These are phyloP conservation scores for Lagenorhynchus albirostris DNA, from an alignment of 2,113 vertebrate genomes.

Conservation along the genomic window DNA sequence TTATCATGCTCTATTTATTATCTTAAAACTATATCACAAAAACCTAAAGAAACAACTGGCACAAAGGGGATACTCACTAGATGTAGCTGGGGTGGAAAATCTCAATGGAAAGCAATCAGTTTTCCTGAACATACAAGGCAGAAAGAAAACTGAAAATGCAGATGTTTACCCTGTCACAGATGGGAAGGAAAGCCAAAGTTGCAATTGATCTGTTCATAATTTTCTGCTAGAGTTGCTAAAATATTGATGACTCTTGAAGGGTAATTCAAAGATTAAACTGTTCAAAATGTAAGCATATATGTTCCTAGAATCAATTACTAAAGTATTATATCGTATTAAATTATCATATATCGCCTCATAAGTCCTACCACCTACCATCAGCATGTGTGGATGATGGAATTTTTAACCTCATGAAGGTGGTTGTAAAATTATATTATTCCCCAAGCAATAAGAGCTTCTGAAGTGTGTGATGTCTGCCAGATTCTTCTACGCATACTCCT, in stretches of 20 bases:
- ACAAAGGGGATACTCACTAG: neutral
- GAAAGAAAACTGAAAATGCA: neutral
- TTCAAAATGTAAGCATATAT: neutral
- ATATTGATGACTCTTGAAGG: constrained; percentile 15
- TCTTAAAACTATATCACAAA: constrained; percentile 1
- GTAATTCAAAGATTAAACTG: constrained; percentile 1
- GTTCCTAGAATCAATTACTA: neutral
- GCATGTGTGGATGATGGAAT: neutral
- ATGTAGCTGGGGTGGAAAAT: neutral
- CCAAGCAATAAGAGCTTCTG: neutral
- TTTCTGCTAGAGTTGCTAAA: neutral
- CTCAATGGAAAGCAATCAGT: neutral
- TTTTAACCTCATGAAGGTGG: neutral
- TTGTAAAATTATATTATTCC: constrained; percentile 7
- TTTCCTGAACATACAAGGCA: neutral
- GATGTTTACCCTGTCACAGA: neutral
- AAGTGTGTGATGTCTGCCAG: neutral
- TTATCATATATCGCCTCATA: neutral
- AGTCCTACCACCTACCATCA: neutral
- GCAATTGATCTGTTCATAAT: neutral
- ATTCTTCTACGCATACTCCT: neutral
- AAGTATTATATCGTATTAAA: neutral
- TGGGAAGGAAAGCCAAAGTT: neutral
- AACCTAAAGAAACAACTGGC: neutral
- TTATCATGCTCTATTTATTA: neutral